Conservation (phyloP, 1,140 invertebrate species). For the Pseudachorutes palmiensis region DNA sequence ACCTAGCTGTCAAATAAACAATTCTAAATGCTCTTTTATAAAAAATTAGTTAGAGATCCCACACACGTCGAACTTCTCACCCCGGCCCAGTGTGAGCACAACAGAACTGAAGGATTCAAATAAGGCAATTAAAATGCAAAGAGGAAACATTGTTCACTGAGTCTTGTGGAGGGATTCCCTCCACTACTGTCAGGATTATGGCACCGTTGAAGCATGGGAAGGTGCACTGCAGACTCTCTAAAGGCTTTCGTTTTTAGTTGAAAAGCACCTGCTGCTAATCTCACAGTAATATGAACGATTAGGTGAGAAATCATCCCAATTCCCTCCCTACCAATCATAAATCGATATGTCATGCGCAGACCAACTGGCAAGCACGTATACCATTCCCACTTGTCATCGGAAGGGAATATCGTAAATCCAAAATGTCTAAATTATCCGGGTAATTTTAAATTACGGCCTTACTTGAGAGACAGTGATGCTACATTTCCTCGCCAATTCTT, state of each 20-base stretch:
- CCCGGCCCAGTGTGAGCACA: not conserved
- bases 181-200: no score
- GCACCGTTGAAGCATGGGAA: no score
- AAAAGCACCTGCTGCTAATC: no score
- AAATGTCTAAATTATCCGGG: no score
- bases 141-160: not conserved
- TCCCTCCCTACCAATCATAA: not conserved
- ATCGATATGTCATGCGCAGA: not conserved
- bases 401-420: no score
- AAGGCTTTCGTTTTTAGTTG: no score
- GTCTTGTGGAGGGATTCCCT: no score
- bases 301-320: not conserved
- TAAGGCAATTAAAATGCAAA: constrained; percentile 7
- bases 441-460: no score
- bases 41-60: constrained; percentile 4
- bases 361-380: not conserved
- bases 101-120: no score
- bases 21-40: not conserved
- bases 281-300: not conserved
- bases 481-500: constrained; percentile 98
- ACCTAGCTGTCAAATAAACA: constrained; percentile 4
- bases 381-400: no score
- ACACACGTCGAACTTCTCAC: constrained; percentile 13
- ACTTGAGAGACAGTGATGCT: constrained; percentile 95
- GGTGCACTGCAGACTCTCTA: no score